Evolutionary conservation across 2,888 invertebrate species (phyloP).

Genomic region (Trissolcus brochymenae): DNA sequence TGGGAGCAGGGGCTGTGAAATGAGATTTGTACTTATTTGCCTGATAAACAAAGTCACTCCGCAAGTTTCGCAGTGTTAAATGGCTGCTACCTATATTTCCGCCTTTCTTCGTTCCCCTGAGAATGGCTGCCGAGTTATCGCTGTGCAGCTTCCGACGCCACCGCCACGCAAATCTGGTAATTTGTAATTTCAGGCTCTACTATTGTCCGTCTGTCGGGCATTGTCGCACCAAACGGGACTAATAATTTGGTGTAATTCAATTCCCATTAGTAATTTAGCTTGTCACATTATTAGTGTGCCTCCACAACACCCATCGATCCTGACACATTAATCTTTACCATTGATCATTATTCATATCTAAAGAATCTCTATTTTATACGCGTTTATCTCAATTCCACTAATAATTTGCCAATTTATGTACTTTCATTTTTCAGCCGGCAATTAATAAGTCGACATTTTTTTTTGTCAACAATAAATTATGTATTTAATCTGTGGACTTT

Average conservation of each 20-base stretch:
- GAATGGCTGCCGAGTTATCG: conserved; percentile 55
- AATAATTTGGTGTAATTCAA: conserved; percentile 63
- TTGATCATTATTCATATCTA: conserved; percentile 55
- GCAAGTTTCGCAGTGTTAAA: conserved; percentile 61
- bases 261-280: conserved; percentile 61
- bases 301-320: conserved; percentile 47
- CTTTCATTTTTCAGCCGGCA: neutral
- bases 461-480: no score
- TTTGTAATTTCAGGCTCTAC: conserved; percentile 61
- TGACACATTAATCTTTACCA: conserved; percentile 44
- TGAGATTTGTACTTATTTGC: conserved; percentile 68
- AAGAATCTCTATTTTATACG: conserved; percentile 27
- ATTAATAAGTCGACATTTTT: no score
- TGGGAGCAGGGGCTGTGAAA: conserved; percentile 53
- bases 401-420: neutral
- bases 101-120: conserved; percentile 55
- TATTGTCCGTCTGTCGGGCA: conserved; percentile 60
- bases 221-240: conserved; percentile 59
- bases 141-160: conserved; percentile 41
- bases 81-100: conserved; percentile 60
- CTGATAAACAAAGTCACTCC: conserved; percentile 66
- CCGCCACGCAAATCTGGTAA: conserved; percentile 60
- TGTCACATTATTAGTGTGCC: conserved; percentile 54
- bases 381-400: conserved; percentile 12
- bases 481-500: no score